Evolutionary conservation across 64 coral and sea anemone species (phyloP), one percentile per base, ranked within the genome.

Genomic region (Montipora sp.): DNA sequence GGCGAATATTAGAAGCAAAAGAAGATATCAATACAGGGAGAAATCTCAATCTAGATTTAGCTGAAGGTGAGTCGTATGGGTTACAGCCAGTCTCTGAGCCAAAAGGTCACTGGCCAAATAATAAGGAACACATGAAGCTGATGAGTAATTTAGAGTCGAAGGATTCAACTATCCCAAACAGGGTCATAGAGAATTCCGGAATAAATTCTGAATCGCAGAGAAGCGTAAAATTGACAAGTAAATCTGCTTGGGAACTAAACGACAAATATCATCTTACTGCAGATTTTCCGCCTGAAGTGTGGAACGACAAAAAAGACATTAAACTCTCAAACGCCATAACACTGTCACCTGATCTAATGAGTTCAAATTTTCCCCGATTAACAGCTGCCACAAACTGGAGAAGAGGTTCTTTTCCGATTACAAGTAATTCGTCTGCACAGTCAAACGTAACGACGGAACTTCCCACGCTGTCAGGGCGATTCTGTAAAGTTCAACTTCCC

Each of bases 191-290:
- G 4, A 45, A 51, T 19, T 50, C 19, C 3, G 10, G 8, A 72
- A 50, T 19, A 18, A 19, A 49, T 6, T 5, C 6, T 11, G 82
- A 51, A 85, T 19, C 75, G 8, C 16, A 48, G 15, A 50, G 14
- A 78, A 51, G 21, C 6, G 48, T 46, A 71, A 51, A 71, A 48
- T 69, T 63, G 1, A 48, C 48, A 49, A 46, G 70, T n/a, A 85
- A 85, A 85, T 21, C 63, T 85, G 82, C 82, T 71, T 85, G 82
- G 82, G 63, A 71, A 6, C 47, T 85, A 43, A 85, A 19, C 20
- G 46, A 85, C 46, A 72, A 85, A 72, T 85, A 70, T 8, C 82
- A 48, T 66, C n/a, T 85, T 18, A 85, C 82, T 2, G 11, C 82
- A 48, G 82, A 85, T 14, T 72, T 85, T 50, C 82, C 82, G 13